Conservation (phyloP, 2,113 vertebrate genomes). For the Sapayoa aenigma region DNA sequence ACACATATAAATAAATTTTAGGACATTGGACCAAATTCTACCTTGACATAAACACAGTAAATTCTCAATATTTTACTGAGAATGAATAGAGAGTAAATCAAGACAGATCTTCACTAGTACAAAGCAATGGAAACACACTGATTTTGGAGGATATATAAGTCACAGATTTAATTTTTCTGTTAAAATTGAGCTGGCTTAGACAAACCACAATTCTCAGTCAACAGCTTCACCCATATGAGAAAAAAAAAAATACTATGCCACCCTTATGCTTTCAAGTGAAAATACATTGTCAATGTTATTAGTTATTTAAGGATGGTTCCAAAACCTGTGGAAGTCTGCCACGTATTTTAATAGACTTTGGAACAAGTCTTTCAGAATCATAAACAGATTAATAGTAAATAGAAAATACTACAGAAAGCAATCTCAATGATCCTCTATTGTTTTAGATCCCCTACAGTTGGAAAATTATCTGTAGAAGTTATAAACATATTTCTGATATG, state of each 20-base stretch:
- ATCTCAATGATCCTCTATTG: neutral
- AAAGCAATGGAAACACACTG: neutral
- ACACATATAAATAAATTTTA: neutral
- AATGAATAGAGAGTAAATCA: neutral
- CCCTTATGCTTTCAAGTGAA: conserved; percentile 10
- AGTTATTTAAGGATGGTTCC: neutral
- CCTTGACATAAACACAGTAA: neutral
- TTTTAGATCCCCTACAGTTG: neutral
- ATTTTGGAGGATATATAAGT: neutral
- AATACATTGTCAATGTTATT: neutral
- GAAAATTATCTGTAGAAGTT: neutral
- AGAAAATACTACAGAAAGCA: neutral
- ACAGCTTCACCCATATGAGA: neutral
- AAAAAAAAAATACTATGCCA: neutral
- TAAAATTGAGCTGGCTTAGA: neutral
- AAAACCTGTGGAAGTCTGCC: neutral
- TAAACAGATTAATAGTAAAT: neutral
- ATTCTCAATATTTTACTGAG: neutral
- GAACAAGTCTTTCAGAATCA: neutral
- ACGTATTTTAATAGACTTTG: neutral
- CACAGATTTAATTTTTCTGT: neutral
- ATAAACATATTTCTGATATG: neutral
- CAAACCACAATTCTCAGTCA: neutral
- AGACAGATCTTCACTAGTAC: neutral
- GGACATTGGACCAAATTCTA: neutral